A percentile compares a stretch with the other conserved stretches of the same genome.
Conservation (phyloP, 2,113 vertebrate species). For the Thunnus thynnus region DNA sequence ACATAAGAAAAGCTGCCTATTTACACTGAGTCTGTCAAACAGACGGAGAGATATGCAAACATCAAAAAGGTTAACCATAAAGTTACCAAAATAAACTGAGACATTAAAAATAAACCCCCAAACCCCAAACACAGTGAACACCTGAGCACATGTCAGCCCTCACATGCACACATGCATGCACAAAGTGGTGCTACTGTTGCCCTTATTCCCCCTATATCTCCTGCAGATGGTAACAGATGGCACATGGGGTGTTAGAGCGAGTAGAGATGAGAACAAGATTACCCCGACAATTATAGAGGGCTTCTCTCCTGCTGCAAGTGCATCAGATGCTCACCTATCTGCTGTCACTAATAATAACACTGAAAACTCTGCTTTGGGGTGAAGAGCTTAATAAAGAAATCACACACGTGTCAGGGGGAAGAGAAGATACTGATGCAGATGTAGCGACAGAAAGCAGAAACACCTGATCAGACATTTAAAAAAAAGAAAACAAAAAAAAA, state of each 20-base stretch:
- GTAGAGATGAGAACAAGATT: conserved; percentile 73
- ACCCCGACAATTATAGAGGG: conserved; percentile 43
- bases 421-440: conserved; percentile 20
- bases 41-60: conserved; percentile 24
- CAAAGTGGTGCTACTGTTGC: conserved; percentile 62
- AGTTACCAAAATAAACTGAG: conserved; percentile 43
- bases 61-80: conserved; percentile 9
- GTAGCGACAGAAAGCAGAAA: conserved; percentile 20
- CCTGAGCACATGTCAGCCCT: conserved; percentile 44
- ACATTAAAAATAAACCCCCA: conserved; percentile 48
- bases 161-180: conserved; percentile 33
- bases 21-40: conserved; percentile 30
- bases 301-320: conserved; percentile 50
- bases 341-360: conserved; percentile 63
- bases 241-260: conserved; percentile 22
- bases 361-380: not conserved
- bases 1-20: conserved; percentile 41
- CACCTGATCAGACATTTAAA: conserved; percentile 20
- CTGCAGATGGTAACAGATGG: conserved; percentile 72
- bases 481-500: not conserved
- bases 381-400: conserved; percentile 31
- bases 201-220: conserved; percentile 57
- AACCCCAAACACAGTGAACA: conserved; percentile 48
- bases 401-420: conserved; percentile 21
- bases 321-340: conserved; percentile 72